phyloP scores from a whole-genome alignment of 2,113 vertebrate genomes.

The Cryptoleucopteryx plumbea region DNA sequence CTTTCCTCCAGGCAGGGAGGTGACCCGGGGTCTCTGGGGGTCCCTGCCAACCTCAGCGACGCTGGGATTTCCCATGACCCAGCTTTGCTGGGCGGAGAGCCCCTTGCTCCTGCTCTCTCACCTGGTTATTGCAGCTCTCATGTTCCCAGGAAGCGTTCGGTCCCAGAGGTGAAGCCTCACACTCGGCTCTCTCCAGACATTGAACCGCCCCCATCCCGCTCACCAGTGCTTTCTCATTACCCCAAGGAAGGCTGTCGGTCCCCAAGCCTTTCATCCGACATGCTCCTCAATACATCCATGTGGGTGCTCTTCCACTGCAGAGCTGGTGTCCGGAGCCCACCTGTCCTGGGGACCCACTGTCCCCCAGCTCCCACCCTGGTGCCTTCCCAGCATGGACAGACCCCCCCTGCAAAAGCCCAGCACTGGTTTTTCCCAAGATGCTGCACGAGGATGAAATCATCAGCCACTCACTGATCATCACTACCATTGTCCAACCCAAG shows the following conservation, averaged over 20 bases:
- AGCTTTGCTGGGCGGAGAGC: not conserved
- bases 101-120: not conserved
- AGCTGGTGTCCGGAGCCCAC: not conserved
- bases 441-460: not conserved
- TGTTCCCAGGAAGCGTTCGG: accelerated
- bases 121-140: not conserved
- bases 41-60: not conserved
- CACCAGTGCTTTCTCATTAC: not conserved
- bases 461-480: accelerated
- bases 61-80: not conserved
- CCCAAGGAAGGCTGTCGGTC: no score
- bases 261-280: not conserved
- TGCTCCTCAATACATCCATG: accelerated
- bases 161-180: accelerated
- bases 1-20: not conserved
- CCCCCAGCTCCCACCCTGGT: not conserved
- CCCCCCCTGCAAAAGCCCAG: not conserved
- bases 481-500: accelerated
- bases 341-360: accelerated
- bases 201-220: accelerated
- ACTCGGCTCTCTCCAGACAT: not conserved
- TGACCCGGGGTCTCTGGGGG: not conserved
- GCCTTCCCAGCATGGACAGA: not conserved
- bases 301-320: not conserved
- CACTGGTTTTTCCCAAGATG: not conserved